Percentiles rank a stretch among this genome's conserved stretches.
Evolutionary conservation across 2,113 vertebrate genomes (phyloP).

Genomic region (Platichthys flesus): DNA sequence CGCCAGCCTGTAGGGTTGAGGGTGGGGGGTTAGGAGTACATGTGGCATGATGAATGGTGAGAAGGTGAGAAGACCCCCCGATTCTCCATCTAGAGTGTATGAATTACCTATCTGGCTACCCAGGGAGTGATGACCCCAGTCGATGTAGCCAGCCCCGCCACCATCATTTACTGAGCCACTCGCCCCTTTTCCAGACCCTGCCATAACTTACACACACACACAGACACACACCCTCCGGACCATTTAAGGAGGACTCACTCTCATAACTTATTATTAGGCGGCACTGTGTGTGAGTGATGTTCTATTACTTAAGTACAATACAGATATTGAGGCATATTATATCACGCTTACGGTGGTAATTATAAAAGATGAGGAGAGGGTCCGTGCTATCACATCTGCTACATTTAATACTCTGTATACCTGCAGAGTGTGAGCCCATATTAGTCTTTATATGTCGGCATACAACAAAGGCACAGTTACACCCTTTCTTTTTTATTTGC

Average conservation of each 20-base stretch:
- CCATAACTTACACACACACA: conserved; percentile 46
- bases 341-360: conserved; percentile 69
- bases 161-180: conserved; percentile 73
- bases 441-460: conserved; percentile 25
- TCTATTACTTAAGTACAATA: conserved; percentile 65
- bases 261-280: conserved; percentile 71
- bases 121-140: conserved; percentile 70
- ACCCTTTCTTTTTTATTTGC: conserved; percentile 15
- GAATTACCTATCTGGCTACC: conserved; percentile 70
- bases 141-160: conserved; percentile 58
- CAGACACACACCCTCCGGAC: conserved; percentile 17
- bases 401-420: conserved; percentile 22
- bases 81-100: conserved; percentile 39
- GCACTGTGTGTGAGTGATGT: conserved; percentile 54
- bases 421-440: conserved; percentile 15
- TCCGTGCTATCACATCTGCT: conserved; percentile 1
- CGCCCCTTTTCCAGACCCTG: conserved; percentile 52
- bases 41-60: conserved; percentile 53
- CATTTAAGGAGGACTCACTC: conserved; percentile 53
- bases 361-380: conserved; percentile 46
- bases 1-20: conserved; percentile 1
- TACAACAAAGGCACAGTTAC: not conserved
- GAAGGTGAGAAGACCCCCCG: conserved; percentile 28
- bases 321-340: conserved; percentile 60
- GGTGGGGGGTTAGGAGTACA: conserved; percentile 23